These are phyloP conservation scores for Chymomyza costata DNA, from an alignment of 1,140 invertebrate genomes.

Conservation along the genomic window DNA sequence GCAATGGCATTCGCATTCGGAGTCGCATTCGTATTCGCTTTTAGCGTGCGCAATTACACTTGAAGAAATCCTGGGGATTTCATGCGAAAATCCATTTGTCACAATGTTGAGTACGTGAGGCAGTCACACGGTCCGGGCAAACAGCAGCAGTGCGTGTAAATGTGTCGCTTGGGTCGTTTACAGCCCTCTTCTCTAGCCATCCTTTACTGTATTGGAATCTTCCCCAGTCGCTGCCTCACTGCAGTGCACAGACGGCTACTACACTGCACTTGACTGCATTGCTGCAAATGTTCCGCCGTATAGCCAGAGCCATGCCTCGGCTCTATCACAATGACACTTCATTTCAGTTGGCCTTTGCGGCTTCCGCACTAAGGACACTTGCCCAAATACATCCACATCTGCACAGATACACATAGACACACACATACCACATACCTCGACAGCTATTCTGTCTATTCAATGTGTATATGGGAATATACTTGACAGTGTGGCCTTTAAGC, in stretches of 20 bases:
- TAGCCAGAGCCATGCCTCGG: constrained; percentile 50
- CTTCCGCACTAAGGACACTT: constrained; percentile 28
- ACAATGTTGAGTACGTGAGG: constrained; percentile 69
- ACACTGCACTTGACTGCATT: constrained; percentile 24
- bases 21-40: constrained; percentile 54
- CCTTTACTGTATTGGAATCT: no score
- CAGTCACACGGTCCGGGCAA: constrained; percentile 34
- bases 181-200: constrained; percentile 23
- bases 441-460: constrained; percentile 36
- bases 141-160: constrained; percentile 63
- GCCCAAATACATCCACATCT: constrained; percentile 36
- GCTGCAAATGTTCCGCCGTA: no score
- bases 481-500: constrained; percentile 30
- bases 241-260: constrained; percentile 7
- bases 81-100: constrained; percentile 71
- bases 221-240: constrained; percentile 24
- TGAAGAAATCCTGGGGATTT: constrained; percentile 70
- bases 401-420: not conserved
- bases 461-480: constrained; percentile 37
- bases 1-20: constrained; percentile 20
- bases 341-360: constrained; percentile 64
- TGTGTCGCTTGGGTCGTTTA: constrained; percentile 58
- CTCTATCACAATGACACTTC: constrained; percentile 70
- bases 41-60: constrained; percentile 68
- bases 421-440: no score